Evolutionary conservation across 2,797 vertebrate species (phyloP).

Genomic region (Pteropus rufus): DNA sequence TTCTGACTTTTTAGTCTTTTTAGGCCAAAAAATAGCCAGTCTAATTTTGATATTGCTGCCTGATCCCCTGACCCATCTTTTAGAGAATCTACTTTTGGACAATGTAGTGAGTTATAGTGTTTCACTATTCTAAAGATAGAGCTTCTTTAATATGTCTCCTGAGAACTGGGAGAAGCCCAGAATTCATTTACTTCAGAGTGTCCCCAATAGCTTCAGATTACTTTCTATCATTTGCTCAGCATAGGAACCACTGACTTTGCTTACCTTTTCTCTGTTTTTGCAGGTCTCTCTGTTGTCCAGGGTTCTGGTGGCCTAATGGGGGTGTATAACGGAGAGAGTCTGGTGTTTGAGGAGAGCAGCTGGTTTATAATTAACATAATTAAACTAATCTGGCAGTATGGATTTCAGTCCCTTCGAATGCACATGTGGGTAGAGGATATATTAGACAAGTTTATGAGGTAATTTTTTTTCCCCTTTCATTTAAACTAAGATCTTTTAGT

Average conservation of each 20-base stretch:
- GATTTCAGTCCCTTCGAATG: slow-evolving; percentile 91
- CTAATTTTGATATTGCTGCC: not conserved
- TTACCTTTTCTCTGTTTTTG: slow-evolving; percentile 17
- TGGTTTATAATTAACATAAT: slow-evolving; percentile 92
- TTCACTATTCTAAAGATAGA: slow-evolving; percentile 42
- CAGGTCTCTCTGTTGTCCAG: slow-evolving; percentile 80
- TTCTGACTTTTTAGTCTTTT: not conserved
- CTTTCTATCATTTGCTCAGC: not conserved
- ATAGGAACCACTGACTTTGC: not conserved
- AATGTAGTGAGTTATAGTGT: not conserved
- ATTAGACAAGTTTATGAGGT: slow-evolving; percentile 98
- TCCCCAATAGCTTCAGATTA: not conserved
- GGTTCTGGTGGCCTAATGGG: slow-evolving; percentile 81
- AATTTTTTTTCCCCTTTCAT: not conserved
- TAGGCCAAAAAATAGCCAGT: not conserved
- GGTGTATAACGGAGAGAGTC: slow-evolving; percentile 90
- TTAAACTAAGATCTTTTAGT: not conserved
- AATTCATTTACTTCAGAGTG: not conserved
- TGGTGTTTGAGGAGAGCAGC: slow-evolving; percentile 93
- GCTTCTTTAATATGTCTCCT: not conserved
- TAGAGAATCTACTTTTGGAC: not conserved
- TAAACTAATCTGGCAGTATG: slow-evolving; percentile 92
- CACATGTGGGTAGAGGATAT: slow-evolving; percentile 94
- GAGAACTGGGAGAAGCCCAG: not conserved
- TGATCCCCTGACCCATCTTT: not conserved